Percentiles rank a stretch among this genome's conserved stretches.
These are phyloP conservation scores for Asobara japonica DNA, from an alignment of 1,140 invertebrate genomes.

Conservation along the genomic window DNA sequence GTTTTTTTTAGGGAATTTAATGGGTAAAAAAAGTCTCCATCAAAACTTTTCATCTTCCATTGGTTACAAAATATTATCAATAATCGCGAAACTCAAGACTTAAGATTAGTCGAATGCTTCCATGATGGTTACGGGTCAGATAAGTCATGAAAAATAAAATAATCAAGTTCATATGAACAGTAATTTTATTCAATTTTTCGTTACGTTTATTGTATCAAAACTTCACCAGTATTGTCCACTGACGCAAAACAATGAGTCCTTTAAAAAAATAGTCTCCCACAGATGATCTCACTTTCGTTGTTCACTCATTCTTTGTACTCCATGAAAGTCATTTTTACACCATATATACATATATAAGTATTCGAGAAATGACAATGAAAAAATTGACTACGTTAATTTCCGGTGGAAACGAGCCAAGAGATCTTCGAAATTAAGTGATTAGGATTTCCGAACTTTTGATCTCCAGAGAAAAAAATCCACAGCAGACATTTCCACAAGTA, in stretches of 20 bases:
- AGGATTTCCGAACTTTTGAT: too few relatives aligned
- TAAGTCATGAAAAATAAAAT: not conserved
- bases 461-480: too few relatives aligned
- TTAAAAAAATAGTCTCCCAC: not conserved
- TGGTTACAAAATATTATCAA: too few relatives aligned
- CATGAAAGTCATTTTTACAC: not conserved
- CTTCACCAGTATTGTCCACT: not conserved
- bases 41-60: too few relatives aligned
- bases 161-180: not conserved
- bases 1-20: too few relatives aligned
- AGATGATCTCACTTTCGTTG: not conserved
- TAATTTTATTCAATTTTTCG: not conserved
- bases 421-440: too few relatives aligned
- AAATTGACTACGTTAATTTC: not conserved
- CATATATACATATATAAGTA: not conserved
- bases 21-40: too few relatives aligned
- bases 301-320: not conserved
- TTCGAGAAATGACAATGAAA: not conserved
- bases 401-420: too few relatives aligned
- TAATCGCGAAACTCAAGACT: too few relatives aligned
- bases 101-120: too few relatives aligned
- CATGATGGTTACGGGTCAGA: too few relatives aligned
- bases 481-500: too few relatives aligned
- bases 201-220: not conserved
- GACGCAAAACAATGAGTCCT: not conserved